Base-by-base conservation (phyloP, 2,888 invertebrate species). In the Agelastica alni region DNA sequence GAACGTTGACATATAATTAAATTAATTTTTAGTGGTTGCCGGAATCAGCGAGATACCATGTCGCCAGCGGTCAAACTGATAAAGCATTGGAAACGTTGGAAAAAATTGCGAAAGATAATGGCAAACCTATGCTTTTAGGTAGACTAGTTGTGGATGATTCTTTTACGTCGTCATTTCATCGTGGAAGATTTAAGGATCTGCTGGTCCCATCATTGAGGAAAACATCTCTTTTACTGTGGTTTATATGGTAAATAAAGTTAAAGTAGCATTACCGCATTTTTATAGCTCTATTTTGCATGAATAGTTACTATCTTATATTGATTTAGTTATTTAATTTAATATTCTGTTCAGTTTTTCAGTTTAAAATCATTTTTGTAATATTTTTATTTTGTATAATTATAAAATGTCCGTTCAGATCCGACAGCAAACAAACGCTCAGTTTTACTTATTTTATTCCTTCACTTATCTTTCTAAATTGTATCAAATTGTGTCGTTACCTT, bases 11-110 rank as follows among this genome's bases (percentile, higher is more conserved):
- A 18, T 3, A 5, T n/a, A 12, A 49, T 16, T n/a, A n/a, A n/a
- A 12, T 18, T 12, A 14, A 14, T 30, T 51, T 51, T 47, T 14
- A 93, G 93, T 96, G 95, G 94, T 77, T 96, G 48, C 96, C 96
- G 16, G 96, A 96, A 76, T 95, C 95, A 56, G 93, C 94, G 0
- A 81, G 94, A 56, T 96, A 83, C 76, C 89, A 93, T 68, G 90
- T 95, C 22, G 88, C 93, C 0, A 86, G 88, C 65, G 96, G 96
- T 1, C 87, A 91, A 71, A 85, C 89, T 3, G 93, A 95, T 53
- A 88, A 88, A 76, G 96, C 96, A 0, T 75, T 93, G 51, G 84
- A 85, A 51, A 95, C 93, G 1, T 78, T 96, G 47, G 88, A 92
- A 78, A 84, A 91, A 78, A 87, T 95, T 63, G 95, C 96, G 0